Conservation (phyloP, 1,140 invertebrate genomes). For the Pseudobourletiella spinata region DNA sequence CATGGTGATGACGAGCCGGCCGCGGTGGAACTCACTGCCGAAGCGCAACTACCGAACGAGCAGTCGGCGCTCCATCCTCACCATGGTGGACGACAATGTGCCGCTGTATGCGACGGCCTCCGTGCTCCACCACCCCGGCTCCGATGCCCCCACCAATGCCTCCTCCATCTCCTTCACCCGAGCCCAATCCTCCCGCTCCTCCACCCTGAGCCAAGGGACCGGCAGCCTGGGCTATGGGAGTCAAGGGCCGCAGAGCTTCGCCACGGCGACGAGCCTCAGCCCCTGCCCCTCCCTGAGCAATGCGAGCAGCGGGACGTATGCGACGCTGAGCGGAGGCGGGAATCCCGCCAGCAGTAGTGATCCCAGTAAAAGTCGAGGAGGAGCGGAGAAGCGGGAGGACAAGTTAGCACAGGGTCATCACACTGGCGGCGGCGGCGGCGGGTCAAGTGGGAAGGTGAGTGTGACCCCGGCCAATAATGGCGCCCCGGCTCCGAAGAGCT, state of each 20-base stretch:
- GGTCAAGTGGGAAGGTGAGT: too few species aligned
- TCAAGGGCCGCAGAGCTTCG: constrained; percentile 10
- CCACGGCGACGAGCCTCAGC: background rate
- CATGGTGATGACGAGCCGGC: background rate
- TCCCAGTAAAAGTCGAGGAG: background rate
- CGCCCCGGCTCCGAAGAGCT: too few species aligned
- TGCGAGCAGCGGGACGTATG: constrained; percentile 5
- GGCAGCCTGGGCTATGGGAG: constrained; percentile 16
- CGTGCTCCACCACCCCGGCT: too few species aligned
- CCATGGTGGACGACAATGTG: constrained; percentile 1
- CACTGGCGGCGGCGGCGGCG: background rate
- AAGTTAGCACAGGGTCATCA: too few species aligned
- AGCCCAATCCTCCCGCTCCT: constrained; percentile 12
- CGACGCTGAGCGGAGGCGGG: background rate
- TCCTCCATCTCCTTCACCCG: background rate
- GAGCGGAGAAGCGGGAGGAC: background rate
- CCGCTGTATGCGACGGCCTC: background rate
- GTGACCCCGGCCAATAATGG: too few species aligned
- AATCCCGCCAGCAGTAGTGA: background rate
- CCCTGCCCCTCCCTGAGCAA: constrained; percentile 5
- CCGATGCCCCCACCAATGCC: background rate
- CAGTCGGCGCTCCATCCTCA: constrained; percentile 11
- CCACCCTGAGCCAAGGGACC: constrained; percentile 12
- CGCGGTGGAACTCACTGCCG: constrained; percentile 14
- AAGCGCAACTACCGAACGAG: background rate